Evolutionary conservation across 2,113 vertebrate genomes (phyloP), one percentile per base, ranked within the genome.

Genomic region (Sclerurus mexicanus): DNA sequence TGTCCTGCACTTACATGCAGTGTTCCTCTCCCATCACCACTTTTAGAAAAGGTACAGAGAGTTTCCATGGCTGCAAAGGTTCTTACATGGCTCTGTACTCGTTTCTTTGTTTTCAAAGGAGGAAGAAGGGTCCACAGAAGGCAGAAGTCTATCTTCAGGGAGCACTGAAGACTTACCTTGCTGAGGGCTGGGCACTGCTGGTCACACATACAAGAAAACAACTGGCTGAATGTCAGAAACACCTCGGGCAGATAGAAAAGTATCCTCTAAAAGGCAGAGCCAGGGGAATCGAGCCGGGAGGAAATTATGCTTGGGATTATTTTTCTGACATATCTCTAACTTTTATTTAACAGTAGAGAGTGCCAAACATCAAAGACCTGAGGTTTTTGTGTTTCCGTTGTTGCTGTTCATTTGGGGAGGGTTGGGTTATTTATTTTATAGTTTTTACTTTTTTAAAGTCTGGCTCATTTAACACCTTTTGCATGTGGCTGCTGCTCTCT

Each of bases 171-270:
- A 99, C 98, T 0, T 99, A 99, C 79, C 98, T 99, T 69, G 97
- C 98, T 0, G 99, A 99, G 93, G 99, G 99, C 82, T 99, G 99
- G 99, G 98, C 98, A 1, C 93, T 99, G 85, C 99, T 98, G 0
- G 96, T 99, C 94, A 99, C 99, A 15, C 99, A 99, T 96, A 99
- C 99, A 0, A 98, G 99, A 92, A 99, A 99, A 90, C 99, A 99
- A 94, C 98, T 99, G 8, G 99, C 99, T 0, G 98, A 98, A 83
- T 99, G 99, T 97, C 99, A 99, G 97, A 99, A 99, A 24, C 99
- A 98, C 80, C 98, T 99, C 17, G 98, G 98, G 35, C 98, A 98
- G 87, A 98, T 98, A 4, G 98, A 99, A 86, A 99, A 99, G 99
- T 99, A 99, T 99, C 99, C 99, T 99, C 93, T 91, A 55, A 79